phyloP scores from a whole-genome alignment of 2,797 vertebrate species.

The Brachyalestes nurse region DNA sequence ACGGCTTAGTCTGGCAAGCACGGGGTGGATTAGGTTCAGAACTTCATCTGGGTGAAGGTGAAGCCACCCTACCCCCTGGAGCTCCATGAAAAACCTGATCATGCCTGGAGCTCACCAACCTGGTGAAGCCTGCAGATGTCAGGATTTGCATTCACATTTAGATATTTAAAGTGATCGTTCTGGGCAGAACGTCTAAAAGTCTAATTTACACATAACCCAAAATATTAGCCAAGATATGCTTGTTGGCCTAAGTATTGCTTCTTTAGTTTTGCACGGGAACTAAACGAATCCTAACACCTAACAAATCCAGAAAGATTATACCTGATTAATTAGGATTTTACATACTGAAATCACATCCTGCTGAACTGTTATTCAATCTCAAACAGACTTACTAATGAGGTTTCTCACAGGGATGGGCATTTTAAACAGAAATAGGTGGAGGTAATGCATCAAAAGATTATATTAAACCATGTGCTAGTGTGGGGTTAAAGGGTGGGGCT shows the following conservation, averaged over 20 bases:
- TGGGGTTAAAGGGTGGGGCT: too few species aligned
- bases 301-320: neutral
- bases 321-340: neutral
- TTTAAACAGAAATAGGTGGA: too few species aligned
- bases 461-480: too few species aligned
- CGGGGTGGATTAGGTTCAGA: conserved; percentile 74
- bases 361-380: neutral
- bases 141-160: neutral
- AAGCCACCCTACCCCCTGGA: neutral
- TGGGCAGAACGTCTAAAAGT: neutral
- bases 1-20: conserved; percentile 57
- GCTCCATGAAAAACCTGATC: neutral
- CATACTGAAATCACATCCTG: neutral
- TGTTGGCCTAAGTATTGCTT: neutral
- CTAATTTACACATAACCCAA: neutral
- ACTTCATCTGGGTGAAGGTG: neutral
- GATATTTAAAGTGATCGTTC: neutral
- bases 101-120: neutral
- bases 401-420: too few species aligned
- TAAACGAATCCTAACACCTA: neutral
- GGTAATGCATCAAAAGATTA: too few species aligned
- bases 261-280: neutral
- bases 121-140: neutral
- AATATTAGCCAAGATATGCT: neutral
- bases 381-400: too few species aligned